These are phyloP conservation scores for Kryptopterus vitreolus DNA, from an alignment of 2,797 vertebrate species.

Conservation along the genomic window DNA sequence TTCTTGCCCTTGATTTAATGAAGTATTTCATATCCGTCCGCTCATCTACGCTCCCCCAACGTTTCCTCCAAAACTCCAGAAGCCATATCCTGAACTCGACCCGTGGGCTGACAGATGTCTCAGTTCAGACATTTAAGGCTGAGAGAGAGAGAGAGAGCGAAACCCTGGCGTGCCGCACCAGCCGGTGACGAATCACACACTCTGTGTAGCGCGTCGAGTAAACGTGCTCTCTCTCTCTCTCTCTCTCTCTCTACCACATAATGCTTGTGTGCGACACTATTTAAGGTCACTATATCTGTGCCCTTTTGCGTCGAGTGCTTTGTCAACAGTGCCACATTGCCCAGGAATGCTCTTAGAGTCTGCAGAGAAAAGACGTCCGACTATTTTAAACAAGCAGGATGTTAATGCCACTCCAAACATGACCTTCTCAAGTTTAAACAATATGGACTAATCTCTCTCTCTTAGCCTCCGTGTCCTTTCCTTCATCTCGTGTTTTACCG, in stretches of 20 bases:
- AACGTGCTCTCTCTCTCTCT: neutral
- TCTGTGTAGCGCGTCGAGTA: neutral
- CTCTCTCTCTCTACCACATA: neutral
- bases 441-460: constrained; percentile 30
- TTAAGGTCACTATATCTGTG: constrained; percentile 16
- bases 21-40: constrained; percentile 21
- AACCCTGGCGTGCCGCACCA: neutral
- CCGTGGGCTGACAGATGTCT: constrained; percentile 14
- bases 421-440: constrained; percentile 44
- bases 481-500: constrained; percentile 15
- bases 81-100: constrained; percentile 30
- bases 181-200: neutral
- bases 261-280: neutral
- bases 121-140: constrained; percentile 18
- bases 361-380: constrained; percentile 1
- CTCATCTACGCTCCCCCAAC: constrained; percentile 28
- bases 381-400: constrained; percentile 11
- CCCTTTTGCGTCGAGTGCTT: constrained; percentile 19
- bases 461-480: constrained; percentile 33
- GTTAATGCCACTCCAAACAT: constrained; percentile 20
- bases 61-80: constrained; percentile 11
- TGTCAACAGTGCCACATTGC: constrained; percentile 20
- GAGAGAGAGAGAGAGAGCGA: neutral
- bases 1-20: constrained; percentile 42
- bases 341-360: constrained; percentile 25